These are phyloP conservation scores for Enteromius radiatus DNA, from an alignment of 2,797 vertebrate species.

Conservation along the genomic window DNA sequence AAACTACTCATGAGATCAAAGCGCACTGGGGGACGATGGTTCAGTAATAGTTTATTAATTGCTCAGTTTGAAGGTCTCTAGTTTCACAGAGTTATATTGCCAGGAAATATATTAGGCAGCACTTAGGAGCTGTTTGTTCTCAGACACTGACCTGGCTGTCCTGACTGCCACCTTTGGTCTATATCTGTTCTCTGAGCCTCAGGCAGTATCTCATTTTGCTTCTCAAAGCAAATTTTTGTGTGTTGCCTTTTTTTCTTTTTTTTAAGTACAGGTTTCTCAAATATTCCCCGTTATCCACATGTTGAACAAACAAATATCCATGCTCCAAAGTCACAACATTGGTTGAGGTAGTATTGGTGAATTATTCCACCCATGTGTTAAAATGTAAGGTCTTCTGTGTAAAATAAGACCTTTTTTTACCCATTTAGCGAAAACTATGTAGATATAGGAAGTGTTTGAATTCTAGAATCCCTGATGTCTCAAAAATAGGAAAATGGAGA, in stretches of 20 bases:
- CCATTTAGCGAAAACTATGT: too few species aligned
- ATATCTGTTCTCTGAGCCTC: background rate
- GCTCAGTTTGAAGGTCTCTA: background rate
- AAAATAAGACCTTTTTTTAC: too few species aligned
- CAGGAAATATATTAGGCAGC: slow-evolving; percentile 25
- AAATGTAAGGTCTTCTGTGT: too few species aligned
- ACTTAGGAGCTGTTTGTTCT: slow-evolving; percentile 33
- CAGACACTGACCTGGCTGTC: background rate
- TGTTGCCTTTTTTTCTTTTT: too few species aligned
- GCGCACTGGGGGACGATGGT: background rate
- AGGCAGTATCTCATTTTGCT: background rate
- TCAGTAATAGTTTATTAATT: slow-evolving; percentile 29
- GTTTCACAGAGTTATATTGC: slow-evolving; percentile 18
- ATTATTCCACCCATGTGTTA: too few species aligned
- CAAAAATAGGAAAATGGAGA: too few species aligned
- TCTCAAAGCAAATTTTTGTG: background rate
- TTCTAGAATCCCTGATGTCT: too few species aligned
- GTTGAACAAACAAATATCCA: background rate
- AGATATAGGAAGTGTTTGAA: too few species aligned
- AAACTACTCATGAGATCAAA: slow-evolving; percentile 17
- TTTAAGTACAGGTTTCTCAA: background rate
- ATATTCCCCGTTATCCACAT: too few species aligned
- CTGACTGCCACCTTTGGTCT: slow-evolving; percentile 16
- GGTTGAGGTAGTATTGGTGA: too few species aligned
- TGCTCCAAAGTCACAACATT: background rate